Evolutionary conservation across 1,140 invertebrate species (phyloP), one percentile per base, ranked within the genome.

Genomic region (Drosophila guanche): DNA sequence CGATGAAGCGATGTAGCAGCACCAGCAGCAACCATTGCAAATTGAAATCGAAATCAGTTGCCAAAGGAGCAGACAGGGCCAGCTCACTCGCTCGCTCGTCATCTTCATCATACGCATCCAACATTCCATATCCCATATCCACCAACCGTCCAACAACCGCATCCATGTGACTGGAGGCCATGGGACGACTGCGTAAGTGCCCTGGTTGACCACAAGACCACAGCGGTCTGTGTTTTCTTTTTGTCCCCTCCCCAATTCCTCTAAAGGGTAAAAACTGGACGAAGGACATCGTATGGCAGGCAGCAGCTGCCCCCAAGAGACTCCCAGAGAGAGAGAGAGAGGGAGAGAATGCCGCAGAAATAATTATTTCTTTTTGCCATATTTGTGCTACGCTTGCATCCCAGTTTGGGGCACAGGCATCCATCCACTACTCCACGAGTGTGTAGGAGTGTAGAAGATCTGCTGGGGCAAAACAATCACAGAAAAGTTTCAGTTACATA

Each of bases 1-100:
- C 58, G 43, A 54, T 68, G 70, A 80, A 66, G 73, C 73, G 69
- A 8, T 33, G 29, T 8, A 33, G 29, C 29, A 10, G 29, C 29
- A 10, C 8, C 29, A 33, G 29, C 29, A 33, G 33, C 67, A 60
- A 74, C 78, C 74, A 83, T 88, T 78, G 78, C 79, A 86, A 83
- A 88, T 89, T 88, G 83, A 88, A 88, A 88, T 88, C 84, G 83
- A 88, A 88, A 88, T 88, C 83, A 88, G 83, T 83, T 85, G 59
- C 58, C 57, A 71, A 63, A 54, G 52, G 73, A 61, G 47, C 48
- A 56, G 57, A 61, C 43, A 62, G 25, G 56, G 51, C 55, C 54
- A 27, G 45, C 76, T 20, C 16, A 1, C 16, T 20, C 16, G 1
- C 16, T 20, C 16, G 16, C 16, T 53, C 73, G 46, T 59, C 70